Percentiles rank a stretch among this genome's conserved stretches.
Conservation (phyloP, 2,888 invertebrate genomes). For the Notodonta dromedarius region DNA sequence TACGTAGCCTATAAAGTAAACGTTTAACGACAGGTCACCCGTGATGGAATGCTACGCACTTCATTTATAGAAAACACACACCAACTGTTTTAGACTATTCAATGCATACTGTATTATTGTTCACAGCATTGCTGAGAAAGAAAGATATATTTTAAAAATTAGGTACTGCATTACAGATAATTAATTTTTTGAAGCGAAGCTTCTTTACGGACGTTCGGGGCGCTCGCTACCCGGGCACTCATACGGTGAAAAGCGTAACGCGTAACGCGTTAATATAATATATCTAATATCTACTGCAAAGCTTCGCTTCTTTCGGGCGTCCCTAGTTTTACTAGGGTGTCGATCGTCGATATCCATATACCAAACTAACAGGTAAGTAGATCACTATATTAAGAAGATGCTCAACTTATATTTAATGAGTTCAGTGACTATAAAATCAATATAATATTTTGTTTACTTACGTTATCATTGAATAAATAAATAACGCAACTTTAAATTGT, state of each 20-base stretch:
- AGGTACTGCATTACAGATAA: no score
- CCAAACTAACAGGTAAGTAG: background rate
- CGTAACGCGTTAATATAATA: no score
- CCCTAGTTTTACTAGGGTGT: no score
- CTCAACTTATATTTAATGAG: constrained; percentile 30
- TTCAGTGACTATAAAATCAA: constrained; percentile 20
- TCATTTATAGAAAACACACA: constrained; percentile 8
- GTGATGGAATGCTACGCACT: constrained; percentile 32
- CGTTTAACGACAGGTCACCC: constrained; percentile 37
- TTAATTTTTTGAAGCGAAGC: no score
- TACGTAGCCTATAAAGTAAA: constrained; percentile 31
- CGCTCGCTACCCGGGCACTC: no score
- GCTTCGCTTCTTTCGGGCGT: no score
- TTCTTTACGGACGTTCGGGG: no score
- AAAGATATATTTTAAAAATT: no score
- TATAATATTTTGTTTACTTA: background rate
- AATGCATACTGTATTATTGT: background rate
- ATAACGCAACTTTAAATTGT: background rate
- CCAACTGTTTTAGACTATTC: background rate
- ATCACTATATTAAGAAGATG: constrained; percentile 11
- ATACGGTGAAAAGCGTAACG: no score
- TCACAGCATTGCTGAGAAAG: background rate
- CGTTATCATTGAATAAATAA: background rate
- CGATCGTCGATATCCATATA: no score
- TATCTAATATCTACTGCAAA: no score